phyloP scores from a whole-genome alignment of 2,888 invertebrate species.

The Leistus spinibarbis region DNA sequence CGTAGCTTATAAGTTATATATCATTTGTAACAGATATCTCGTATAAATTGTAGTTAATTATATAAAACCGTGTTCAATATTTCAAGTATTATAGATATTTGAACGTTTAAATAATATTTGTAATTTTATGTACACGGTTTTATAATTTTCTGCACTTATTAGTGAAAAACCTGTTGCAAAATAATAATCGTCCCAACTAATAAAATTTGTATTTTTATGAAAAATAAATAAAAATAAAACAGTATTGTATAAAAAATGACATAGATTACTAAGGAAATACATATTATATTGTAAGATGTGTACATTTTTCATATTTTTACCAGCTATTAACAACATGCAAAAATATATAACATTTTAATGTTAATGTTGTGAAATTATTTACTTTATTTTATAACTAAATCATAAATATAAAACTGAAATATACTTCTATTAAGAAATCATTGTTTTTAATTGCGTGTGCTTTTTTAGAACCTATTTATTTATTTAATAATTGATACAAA shows the following conservation, averaged over 20 bases:
- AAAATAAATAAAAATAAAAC: slow-evolving; percentile 22
- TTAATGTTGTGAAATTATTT: slow-evolving; percentile 34
- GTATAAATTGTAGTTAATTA: background rate
- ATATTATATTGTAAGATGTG: slow-evolving; percentile 34
- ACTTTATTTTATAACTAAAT: slow-evolving; percentile 16
- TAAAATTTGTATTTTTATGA: slow-evolving; percentile 39
- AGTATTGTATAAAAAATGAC: slow-evolving; percentile 22
- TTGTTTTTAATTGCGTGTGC: slow-evolving; percentile 2
- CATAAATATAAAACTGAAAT: slow-evolving; percentile 10
- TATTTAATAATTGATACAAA: too few relatives aligned
- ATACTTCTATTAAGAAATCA: slow-evolving; percentile 23
- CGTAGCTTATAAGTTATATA: background rate
- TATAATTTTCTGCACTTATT: slow-evolving; percentile 23
- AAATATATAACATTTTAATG: slow-evolving; percentile 36
- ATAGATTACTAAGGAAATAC: slow-evolving; percentile 25
- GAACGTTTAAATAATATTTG: background rate
- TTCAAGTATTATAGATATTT: background rate
- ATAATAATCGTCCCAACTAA: slow-evolving; percentile 31
- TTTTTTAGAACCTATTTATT: too few relatives aligned
- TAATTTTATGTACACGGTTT: background rate
- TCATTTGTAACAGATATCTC: background rate
- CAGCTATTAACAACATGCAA: slow-evolving; percentile 35
- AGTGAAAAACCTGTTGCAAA: slow-evolving; percentile 22
- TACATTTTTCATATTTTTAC: slow-evolving; percentile 38
- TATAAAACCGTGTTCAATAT: background rate